Base-by-base conservation (phyloP, 1,140 invertebrate species). In the Triops longicaudatus region DNA sequence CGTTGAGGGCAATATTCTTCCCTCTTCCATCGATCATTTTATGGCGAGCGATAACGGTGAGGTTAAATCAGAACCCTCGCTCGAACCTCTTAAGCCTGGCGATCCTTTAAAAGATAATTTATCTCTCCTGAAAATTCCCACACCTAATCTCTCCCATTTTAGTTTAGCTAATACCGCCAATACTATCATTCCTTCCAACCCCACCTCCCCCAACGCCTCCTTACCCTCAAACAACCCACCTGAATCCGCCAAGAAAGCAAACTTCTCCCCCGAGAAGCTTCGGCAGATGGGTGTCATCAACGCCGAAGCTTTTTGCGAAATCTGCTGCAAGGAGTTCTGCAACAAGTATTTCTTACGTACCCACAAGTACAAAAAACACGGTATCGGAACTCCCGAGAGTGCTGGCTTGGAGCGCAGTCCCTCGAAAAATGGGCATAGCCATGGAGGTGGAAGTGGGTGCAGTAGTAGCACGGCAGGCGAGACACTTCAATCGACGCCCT, bases 291-390 rank as follows among this genome's bases (percentile, higher is more conserved):
- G 93, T 11, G 91, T 95, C 0, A 90, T 93, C 79, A 93, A 94
- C 83, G 89, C 91, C 1, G 93, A 95, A 80, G 92, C 93, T 14
- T 97, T 96, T 83, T 98, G 95, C 84, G 94, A 97, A 82, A 89
- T 97, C 73, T 98, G 96, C 83, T 93, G 93, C 82, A 97, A 97
- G 83, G 95, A 97, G 85, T 95, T 97, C 83, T 94, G 93, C 84
- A 98, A 97, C 83, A 96, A 97, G 82, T 97, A 97, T 82, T 97
- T 97, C 82, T 84, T 98, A 26, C 88, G 93, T 41, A 96, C 94
- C 22, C 96, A 98, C 83, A 95, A 96, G 80, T 88, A 93, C 83
- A 92, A 93, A 82, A 85, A 90, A n/a, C 92, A 94, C 81, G 91
- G 91, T 0, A 86, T 90, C 17, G 84, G 88, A 26, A 86, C 90